phyloP scores from a whole-genome alignment of 2,888 invertebrate species.

The Drosophila aldrichi region DNA sequence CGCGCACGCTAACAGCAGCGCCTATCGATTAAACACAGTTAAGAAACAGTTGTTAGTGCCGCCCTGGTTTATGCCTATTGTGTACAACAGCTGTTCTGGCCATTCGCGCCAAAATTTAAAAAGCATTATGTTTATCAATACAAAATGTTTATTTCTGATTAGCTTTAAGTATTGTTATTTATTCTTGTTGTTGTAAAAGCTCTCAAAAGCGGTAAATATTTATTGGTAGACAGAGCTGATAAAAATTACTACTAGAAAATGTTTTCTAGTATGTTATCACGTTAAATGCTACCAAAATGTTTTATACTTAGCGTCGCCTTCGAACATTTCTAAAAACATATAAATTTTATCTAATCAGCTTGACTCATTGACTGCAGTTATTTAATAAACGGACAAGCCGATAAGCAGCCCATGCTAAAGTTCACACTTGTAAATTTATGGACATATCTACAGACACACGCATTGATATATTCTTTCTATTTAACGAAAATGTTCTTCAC shows the following conservation, averaged over 20 bases:
- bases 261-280: conserved; percentile 15
- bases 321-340: conserved; percentile 20
- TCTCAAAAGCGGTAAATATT: conserved; percentile 23
- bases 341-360: conserved; percentile 42
- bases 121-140: not conserved
- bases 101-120: conserved; percentile 14
- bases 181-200: not conserved
- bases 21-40: conserved; percentile 13
- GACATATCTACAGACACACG: not conserved
- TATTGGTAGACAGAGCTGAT: conserved; percentile 38
- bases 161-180: not conserved
- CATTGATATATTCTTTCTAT: not conserved
- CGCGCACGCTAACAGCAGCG: not conserved
- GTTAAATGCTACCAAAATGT: conserved; percentile 24
- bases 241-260: conserved; percentile 11
- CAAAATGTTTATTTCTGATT: not conserved
- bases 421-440: conserved; percentile 9
- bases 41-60: conserved; percentile 2
- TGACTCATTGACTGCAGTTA: conserved; percentile 34
- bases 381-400: conserved; percentile 3
- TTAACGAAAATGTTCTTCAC: not conserved
- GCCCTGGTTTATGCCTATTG: conserved; percentile 35
- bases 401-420: conserved; percentile 25
- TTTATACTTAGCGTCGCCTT: not conserved
- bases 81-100: conserved; percentile 19